These are phyloP conservation scores for Drosophila setosimentum DNA, from an alignment of 2,888 invertebrate species.

Conservation along the genomic window DNA sequence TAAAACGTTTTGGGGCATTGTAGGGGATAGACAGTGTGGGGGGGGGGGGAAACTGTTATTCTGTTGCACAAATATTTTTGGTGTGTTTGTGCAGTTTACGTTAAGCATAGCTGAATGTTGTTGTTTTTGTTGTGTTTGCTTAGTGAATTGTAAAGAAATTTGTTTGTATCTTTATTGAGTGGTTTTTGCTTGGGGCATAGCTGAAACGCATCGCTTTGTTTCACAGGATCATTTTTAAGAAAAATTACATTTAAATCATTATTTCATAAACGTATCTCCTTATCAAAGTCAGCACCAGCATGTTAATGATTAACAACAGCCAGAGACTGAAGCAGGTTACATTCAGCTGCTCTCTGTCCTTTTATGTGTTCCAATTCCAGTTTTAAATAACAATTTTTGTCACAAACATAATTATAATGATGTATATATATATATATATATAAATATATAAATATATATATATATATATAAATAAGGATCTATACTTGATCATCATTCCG, in stretches of 20 bases:
- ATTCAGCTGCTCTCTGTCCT: neutral
- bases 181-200: constrained; percentile 1
- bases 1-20: constrained; percentile 39
- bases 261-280: neutral
- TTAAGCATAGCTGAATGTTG: constrained; percentile 11
- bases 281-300: neutral
- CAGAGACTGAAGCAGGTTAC: neutral
- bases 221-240: neutral
- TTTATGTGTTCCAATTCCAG: neutral
- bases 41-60: constrained; percentile 2
- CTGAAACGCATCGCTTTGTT: neutral
- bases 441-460: neutral
- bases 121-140: constrained; percentile 17
- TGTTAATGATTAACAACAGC: too few species aligned
- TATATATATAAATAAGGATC: neutral
- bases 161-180: constrained; percentile 17
- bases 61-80: constrained; percentile 54
- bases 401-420: neutral
- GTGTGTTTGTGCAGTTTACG: constrained; percentile 29
- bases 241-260: neutral
- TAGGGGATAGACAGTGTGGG: neutral
- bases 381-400: neutral
- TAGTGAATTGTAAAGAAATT: constrained; percentile 34
- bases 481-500: neutral
- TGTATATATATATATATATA: too few species aligned